These are phyloP conservation scores for Neotoxoptera formosana DNA, from an alignment of 1,140 invertebrate species.

Conservation along the genomic window DNA sequence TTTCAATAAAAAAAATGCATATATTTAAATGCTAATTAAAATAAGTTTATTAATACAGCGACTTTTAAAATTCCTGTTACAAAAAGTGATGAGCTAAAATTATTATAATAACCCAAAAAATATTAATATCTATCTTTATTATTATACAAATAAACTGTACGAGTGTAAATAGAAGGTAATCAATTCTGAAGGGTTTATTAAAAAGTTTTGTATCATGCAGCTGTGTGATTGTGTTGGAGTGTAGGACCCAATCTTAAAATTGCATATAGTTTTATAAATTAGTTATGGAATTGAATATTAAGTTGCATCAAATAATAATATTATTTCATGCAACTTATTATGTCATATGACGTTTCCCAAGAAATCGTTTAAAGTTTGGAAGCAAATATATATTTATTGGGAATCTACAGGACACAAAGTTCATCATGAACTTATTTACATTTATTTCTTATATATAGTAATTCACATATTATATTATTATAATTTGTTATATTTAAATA, in stretches of 20 bases:
- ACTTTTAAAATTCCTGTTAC: background rate
- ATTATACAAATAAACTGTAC: background rate
- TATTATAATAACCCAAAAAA: background rate
- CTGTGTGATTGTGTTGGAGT: background rate
- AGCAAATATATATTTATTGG: background rate
- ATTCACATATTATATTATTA: background rate
- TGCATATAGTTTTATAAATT: background rate
- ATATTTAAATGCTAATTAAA: background rate
- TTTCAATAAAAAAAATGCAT: background rate
- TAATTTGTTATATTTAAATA: background rate
- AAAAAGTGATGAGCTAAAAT: background rate
- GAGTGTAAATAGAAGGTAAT: background rate
- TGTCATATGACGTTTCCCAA: background rate
- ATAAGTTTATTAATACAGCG: background rate
- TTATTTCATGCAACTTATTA: background rate
- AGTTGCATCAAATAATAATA: background rate
- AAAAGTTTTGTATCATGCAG: background rate
- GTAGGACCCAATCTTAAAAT: background rate
- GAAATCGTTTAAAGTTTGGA: background rate
- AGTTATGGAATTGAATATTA: background rate
- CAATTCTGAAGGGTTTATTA: background rate
- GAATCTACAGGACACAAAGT: background rate
- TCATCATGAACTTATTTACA: background rate
- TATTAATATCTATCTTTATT: background rate
- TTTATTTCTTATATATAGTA: background rate